Percentiles rank a stretch among this genome's conserved stretches.
phyloP scores from a whole-genome alignment of 2,113 vertebrate species.

The Heptranchias perlo region DNA sequence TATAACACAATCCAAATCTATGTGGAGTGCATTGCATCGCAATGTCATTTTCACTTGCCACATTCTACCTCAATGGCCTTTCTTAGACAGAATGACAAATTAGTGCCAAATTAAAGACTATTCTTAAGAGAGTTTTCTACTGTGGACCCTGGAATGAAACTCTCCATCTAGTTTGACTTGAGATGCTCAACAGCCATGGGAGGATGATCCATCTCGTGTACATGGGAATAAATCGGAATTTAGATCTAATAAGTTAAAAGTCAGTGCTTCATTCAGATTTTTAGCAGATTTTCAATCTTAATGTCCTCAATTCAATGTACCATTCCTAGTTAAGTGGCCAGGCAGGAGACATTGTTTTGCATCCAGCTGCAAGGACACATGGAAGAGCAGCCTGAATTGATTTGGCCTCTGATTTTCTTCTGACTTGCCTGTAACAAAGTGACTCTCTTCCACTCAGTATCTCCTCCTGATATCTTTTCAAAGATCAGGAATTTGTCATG shows the following conservation, averaged over 20 bases:
- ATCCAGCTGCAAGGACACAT: no score
- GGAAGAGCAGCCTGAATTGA: not conserved
- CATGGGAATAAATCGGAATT: not conserved
- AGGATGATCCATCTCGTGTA: not conserved
- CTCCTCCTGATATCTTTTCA: not conserved
- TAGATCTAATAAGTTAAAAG: no score
- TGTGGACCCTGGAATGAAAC: not conserved
- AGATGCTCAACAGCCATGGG: not conserved
- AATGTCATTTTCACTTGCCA: not conserved
- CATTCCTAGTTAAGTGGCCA: no score
- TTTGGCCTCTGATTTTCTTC: not conserved
- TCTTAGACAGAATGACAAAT: not conserved
- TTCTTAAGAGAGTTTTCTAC: not conserved
- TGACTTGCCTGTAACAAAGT: not conserved
- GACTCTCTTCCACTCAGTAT: not conserved
- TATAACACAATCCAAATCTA: not conserved
- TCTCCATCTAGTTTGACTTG: not conserved
- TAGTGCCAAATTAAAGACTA: not conserved
- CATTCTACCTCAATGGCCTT: not conserved
- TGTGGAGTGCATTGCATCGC: not conserved
- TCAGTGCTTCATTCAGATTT: no score
- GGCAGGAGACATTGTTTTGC: no score
- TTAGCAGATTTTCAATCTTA: no score
- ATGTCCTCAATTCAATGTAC: no score
- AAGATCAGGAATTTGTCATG: not conserved